Conservation (phyloP, 1,140 invertebrate species). For the Sitobion miscanthi region DNA sequence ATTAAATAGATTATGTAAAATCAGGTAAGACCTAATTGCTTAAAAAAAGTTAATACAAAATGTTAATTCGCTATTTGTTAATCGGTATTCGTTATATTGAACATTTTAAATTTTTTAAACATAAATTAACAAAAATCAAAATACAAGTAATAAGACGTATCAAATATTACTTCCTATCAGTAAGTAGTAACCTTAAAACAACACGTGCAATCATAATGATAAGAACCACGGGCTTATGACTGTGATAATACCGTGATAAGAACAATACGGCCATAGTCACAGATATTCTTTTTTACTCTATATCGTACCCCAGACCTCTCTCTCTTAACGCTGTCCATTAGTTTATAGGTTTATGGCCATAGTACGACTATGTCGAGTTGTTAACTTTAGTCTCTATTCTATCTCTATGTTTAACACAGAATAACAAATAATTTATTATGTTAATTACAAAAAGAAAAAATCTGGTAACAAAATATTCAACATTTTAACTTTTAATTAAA, state of each 20-base stretch:
- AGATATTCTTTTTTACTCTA: no score
- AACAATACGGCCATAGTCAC: neutral
- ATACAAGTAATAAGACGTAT: neutral
- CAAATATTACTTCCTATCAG: neutral
- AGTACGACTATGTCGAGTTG: no score
- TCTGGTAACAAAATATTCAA: neutral
- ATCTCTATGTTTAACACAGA: no score
- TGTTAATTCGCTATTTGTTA: neutral
- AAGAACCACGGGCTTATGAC: neutral
- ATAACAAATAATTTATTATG: no score
- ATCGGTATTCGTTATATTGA: neutral
- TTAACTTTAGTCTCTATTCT: no score
- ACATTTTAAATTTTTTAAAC: neutral
- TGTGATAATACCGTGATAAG: no score
- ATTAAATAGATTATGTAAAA: neutral
- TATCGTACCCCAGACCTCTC: no score
- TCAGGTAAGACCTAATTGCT: neutral
- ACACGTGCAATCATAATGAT: slow-evolving; percentile 8
- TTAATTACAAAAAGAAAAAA: neutral
- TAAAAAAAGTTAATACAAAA: neutral
- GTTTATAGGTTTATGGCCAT: no score
- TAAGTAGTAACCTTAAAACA: slow-evolving; percentile 30
- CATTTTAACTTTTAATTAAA: neutral
- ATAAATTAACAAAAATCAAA: neutral
- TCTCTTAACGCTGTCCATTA: no score